Percentiles rank a stretch among this genome's conserved stretches.
Evolutionary conservation across 2,113 vertebrate species (phyloP).

Genomic region (Centropus unirufus): DNA sequence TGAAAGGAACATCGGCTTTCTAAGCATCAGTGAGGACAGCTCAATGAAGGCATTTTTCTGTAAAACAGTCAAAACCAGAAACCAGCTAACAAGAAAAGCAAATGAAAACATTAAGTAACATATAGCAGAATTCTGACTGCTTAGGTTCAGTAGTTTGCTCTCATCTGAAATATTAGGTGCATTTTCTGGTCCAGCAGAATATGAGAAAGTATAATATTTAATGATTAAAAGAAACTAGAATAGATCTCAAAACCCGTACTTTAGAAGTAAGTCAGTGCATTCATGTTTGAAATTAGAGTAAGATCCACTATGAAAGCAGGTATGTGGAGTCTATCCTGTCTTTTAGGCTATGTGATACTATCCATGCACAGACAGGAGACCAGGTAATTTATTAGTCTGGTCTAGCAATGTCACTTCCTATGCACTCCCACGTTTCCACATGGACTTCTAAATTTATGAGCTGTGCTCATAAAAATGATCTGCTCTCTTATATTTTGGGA

Average conservation of each 20-base stretch:
- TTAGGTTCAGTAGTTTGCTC: background rate
- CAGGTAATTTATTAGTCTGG: background rate
- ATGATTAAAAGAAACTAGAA: background rate
- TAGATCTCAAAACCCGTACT: background rate
- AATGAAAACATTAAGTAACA: background rate
- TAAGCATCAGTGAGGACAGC: background rate
- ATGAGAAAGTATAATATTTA: background rate
- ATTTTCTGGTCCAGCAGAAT: background rate
- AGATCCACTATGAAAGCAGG: background rate
- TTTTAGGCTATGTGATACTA: background rate
- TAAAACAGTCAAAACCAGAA: background rate
- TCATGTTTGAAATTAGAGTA: background rate
- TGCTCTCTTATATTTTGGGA: background rate
- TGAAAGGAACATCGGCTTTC: background rate
- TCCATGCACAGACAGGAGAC: background rate
- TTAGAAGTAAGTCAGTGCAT: background rate
- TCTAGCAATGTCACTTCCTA: background rate
- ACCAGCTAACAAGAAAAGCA: background rate
- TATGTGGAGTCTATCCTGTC: background rate
- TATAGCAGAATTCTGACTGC: background rate
- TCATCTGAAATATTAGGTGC: background rate
- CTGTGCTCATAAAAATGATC: background rate
- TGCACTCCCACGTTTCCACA: background rate
- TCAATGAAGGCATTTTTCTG: background rate
- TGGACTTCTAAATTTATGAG: background rate